Evolutionary conservation across 2,888 invertebrate species (phyloP), one percentile per base, ranked within the genome.

Genomic region (Cryptus armator): DNA sequence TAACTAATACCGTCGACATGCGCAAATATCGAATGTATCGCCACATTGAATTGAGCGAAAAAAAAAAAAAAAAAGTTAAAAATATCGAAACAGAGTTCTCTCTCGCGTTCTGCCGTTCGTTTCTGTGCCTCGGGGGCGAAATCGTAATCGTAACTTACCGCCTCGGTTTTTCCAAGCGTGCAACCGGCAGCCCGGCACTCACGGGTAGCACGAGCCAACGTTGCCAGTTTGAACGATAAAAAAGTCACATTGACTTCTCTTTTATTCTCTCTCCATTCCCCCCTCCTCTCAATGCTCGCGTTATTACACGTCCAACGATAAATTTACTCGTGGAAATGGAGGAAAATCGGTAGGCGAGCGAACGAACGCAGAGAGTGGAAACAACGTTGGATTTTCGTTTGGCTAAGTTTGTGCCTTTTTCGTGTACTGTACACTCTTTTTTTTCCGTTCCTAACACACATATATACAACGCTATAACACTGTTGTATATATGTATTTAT

Each of bases 91-190:
- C 10, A 5, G 37, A 12, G 5, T 16, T n/a, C 7, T 29, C 48
- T 24, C 32, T 3, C 37, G 62, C 14, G n/a, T 24, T 70, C 19
- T n/a, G n/a, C 19, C 32, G 19, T 53, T 32, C 43, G n/a, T 14
- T 64, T 14, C 44, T 37, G 29, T 43, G 66, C 53, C 75, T 10
- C 24, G 46, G 53, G 78, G 62, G 70, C 64, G 12, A 71, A 74
- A 70, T 62, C 68, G 75, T 86, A 86, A 86, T 80, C 83, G 83
- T 80, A 70, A 83, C 79, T 83, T 83, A 83, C 76, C 59, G 78
- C 75, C 86, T 86, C 86, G 79, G 32, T 86, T 86, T 86, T 86
- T 66, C 29, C 53, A 7, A 78, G 24, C 51, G 48, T n/a, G 51
- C 29, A 24, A 16, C n/a, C 24, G 24, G 24, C 14, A 48, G 32